A percentile compares a stretch with the other conserved stretches of the same genome.
Evolutionary conservation across 2,113 vertebrate species (phyloP).

Genomic region (Chloebia gouldiae): DNA sequence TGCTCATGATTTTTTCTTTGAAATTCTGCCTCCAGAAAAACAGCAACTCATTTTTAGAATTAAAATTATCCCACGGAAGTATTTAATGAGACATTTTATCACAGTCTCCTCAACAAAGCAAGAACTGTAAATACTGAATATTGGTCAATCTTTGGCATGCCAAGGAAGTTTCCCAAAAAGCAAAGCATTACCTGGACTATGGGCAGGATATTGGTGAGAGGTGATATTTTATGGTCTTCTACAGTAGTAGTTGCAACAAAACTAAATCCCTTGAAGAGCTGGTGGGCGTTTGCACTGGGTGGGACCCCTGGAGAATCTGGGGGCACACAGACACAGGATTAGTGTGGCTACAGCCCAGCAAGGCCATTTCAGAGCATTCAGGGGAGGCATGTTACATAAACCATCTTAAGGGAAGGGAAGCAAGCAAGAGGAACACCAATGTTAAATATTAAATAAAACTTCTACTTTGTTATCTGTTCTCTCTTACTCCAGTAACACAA

Average conservation of each 20-base stretch:
- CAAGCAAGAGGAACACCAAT: not conserved
- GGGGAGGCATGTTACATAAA: not conserved
- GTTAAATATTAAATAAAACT: not conserved
- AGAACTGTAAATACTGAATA: not conserved
- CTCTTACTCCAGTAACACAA: not conserved
- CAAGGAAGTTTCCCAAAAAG: not conserved
- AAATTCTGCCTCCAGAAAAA: not conserved
- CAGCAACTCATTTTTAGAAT: not conserved
- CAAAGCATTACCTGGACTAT: conserved; percentile 86
- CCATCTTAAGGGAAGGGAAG: not conserved
- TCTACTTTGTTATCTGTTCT: not conserved
- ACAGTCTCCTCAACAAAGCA: not conserved
- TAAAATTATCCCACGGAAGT: not conserved
- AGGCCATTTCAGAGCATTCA: not conserved
- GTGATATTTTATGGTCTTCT: conserved; percentile 90
- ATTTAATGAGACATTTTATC: not conserved
- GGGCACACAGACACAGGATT: conserved; percentile 37
- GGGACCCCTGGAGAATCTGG: conserved; percentile 97
- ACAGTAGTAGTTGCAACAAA: conserved; percentile 90
- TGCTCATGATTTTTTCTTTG: not conserved
- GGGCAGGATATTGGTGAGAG: conserved; percentile 87
- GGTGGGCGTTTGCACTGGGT: conserved; percentile 95
- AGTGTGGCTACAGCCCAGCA: not conserved
- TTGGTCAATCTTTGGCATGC: not conserved
- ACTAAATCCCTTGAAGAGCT: conserved; percentile 98